phyloP scores from a whole-genome alignment of 2,797 vertebrate species.

The Anguilla anguilla region DNA sequence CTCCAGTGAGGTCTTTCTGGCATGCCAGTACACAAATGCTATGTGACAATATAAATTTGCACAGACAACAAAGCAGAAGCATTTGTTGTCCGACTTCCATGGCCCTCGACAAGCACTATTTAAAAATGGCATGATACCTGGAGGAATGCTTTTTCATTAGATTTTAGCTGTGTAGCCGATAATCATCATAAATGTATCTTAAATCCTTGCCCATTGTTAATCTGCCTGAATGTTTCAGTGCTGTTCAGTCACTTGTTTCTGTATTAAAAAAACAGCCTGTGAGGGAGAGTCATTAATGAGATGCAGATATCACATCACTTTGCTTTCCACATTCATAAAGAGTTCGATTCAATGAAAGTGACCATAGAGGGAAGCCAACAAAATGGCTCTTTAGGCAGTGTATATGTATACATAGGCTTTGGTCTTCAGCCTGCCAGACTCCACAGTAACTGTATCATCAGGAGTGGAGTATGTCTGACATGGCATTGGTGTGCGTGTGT shows the following conservation, averaged over 20 bases:
- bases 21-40: not conserved
- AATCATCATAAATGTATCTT: not conserved
- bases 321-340: not conserved
- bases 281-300: not conserved
- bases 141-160: not conserved
- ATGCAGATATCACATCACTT: not conserved
- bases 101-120: not conserved
- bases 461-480: not conserved
- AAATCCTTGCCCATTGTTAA: not conserved
- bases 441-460: not conserved
- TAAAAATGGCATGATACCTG: not conserved
- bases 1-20: not conserved
- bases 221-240: not conserved
- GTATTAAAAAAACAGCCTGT: not conserved
- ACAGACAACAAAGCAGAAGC: not conserved
- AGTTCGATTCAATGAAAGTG: not conserved
- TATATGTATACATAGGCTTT: not conserved
- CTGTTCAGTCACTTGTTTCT: not conserved
- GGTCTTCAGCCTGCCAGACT: not conserved
- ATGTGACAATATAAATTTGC: not conserved
- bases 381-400: not conserved
- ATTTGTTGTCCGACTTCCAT: not conserved
- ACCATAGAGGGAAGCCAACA: not conserved
- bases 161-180: not conserved
- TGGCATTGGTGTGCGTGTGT: not conserved